phyloP scores from a whole-genome alignment of 1,140 invertebrate genomes.

The Philopotamus ludificatus region DNA sequence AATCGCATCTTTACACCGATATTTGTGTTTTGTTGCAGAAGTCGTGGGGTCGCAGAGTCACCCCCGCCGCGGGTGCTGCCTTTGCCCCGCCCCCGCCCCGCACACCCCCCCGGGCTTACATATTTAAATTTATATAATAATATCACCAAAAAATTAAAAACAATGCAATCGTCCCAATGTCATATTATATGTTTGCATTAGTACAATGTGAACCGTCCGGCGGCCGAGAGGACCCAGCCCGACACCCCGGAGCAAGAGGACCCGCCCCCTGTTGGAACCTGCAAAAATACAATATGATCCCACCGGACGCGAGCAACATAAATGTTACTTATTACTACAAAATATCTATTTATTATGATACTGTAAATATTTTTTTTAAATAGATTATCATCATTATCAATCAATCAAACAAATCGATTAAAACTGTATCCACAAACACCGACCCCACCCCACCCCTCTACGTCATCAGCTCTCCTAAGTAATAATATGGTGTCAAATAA shows the following conservation, averaged over 20 bases:
- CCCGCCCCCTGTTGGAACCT: slow-evolving; percentile 22
- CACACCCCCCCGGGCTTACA: slow-evolving; percentile 28
- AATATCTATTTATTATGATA: slow-evolving; percentile 43
- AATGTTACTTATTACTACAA: slow-evolving; percentile 43
- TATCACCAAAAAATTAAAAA: slow-evolving; percentile 33
- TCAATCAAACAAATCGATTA: slow-evolving; percentile 35
- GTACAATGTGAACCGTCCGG: slow-evolving; percentile 7
- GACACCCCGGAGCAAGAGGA: slow-evolving; percentile 2
- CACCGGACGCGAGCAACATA: slow-evolving; percentile 33
- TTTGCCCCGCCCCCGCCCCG: slow-evolving; percentile 29
- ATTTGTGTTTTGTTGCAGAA: slow-evolving; percentile 38
- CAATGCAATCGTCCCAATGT: slow-evolving; percentile 29
- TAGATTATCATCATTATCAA: slow-evolving; percentile 43
- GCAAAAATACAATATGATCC: slow-evolving; percentile 36
- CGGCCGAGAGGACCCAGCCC: slow-evolving; percentile 6
- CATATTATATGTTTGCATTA: slow-evolving; percentile 38
- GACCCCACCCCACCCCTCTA: slow-evolving; percentile 38
- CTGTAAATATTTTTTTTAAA: slow-evolving; percentile 44
- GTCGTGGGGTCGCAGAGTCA: slow-evolving; percentile 26
- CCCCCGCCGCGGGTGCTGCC: slow-evolving; percentile 19
- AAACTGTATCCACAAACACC: no score
- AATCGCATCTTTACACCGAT: no score
- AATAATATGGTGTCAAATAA: slow-evolving; percentile 42
- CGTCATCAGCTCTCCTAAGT: slow-evolving; percentile 39
- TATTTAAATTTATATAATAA: slow-evolving; percentile 35